Percentiles rank a stretch among this genome's conserved stretches.
Evolutionary conservation across 2,888 invertebrate genomes (phyloP).

Genomic region (Tipula unca): DNA sequence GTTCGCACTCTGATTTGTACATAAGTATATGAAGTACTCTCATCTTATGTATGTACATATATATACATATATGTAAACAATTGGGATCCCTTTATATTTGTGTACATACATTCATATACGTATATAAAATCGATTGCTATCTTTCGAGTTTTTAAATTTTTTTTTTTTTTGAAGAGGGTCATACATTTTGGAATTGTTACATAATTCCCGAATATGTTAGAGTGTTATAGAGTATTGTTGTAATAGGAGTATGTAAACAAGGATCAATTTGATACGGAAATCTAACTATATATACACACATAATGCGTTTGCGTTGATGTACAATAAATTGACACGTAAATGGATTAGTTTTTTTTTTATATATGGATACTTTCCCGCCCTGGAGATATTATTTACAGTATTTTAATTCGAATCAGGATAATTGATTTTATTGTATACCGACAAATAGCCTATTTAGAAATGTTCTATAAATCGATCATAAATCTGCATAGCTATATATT

Average conservation of each 20-base stretch:
- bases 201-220: background rate
- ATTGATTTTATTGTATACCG: background rate
- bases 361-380: background rate
- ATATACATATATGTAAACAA: background rate
- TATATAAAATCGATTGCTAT: background rate
- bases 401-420: background rate
- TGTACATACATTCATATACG: no score
- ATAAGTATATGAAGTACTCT: background rate
- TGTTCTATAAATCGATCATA: background rate
- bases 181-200: background rate
- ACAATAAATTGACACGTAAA: background rate
- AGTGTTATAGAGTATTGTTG: background rate
- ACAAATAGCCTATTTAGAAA: background rate
- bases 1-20: background rate
- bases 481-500: no score
- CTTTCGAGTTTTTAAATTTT: background rate
- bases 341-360: background rate
- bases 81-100: background rate
- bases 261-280: slow-evolving; percentile 8
- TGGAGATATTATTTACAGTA: background rate
- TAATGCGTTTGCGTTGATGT: background rate
- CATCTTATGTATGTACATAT: background rate
- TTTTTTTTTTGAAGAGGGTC: background rate
- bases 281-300: no score
- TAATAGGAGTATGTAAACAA: slow-evolving; percentile 8